Percentiles rank a stretch among this genome's conserved stretches.
These are phyloP conservation scores for Philonicus albiceps DNA, from an alignment of 2,888 invertebrate genomes.

Conservation along the genomic window DNA sequence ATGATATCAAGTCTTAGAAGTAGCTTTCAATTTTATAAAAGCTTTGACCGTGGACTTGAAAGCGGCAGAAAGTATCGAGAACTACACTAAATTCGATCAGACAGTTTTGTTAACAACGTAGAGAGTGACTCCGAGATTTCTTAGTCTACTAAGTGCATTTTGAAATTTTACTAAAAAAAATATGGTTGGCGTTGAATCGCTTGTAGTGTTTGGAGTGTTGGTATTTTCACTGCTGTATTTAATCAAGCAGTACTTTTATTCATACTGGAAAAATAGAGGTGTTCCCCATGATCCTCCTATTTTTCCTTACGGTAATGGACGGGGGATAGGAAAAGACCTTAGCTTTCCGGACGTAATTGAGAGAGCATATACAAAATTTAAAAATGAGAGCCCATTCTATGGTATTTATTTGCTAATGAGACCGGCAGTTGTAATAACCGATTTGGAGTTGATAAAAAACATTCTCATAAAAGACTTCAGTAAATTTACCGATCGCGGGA, in stretches of 20 bases:
- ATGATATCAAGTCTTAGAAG: neutral
- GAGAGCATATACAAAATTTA: conserved; percentile 41
- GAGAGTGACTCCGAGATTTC: neutral
- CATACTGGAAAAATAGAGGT: conserved; percentile 53
- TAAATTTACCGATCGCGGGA: conserved; percentile 54
- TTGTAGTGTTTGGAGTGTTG: neutral
- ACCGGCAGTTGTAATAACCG: conserved; percentile 43
- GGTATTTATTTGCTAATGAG: conserved; percentile 47
- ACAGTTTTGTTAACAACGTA: neutral
- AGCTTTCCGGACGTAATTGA: conserved; percentile 21
- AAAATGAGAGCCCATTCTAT: conserved; percentile 40
- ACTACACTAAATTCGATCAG: neutral
- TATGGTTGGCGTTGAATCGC: neutral
- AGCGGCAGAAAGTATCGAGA: neutral
- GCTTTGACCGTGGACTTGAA: neutral
- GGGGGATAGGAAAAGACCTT: conserved; percentile 40
- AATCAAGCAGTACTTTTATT: neutral
- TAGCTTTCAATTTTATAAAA: neutral
- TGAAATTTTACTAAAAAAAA: neutral
- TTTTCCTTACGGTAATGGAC: conserved; percentile 52
- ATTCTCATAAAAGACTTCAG: conserved; percentile 55
- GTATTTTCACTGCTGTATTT: neutral
- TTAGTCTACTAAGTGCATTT: neutral
- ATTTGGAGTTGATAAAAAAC: conserved; percentile 53
- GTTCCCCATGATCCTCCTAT: conserved; percentile 52